These are phyloP conservation scores for Percopsis omiscomaycus DNA, from an alignment of 2,797 vertebrate species.

Conservation along the genomic window DNA sequence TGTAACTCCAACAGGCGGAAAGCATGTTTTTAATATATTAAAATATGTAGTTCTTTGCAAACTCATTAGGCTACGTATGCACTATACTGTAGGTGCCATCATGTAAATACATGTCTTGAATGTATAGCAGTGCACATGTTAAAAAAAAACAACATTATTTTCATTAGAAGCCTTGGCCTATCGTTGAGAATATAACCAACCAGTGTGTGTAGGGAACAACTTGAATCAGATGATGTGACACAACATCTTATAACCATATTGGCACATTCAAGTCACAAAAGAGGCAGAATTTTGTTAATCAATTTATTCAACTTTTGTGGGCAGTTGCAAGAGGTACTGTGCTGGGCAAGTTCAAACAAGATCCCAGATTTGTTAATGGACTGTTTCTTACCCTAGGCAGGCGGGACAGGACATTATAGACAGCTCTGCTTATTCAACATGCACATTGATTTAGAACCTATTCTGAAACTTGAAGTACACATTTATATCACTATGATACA, in stretches of 20 bases:
- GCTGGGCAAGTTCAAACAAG: conserved; percentile 11
- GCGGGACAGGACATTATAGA: no score
- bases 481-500: conserved; percentile 20
- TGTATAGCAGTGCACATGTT: background rate
- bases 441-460: background rate
- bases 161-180: no score
- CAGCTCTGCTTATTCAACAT: no score
- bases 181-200: conserved; percentile 6
- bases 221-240: conserved; percentile 24
- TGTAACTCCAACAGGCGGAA: background rate
- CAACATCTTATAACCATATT: conserved; percentile 35
- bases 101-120: conserved; percentile 11
- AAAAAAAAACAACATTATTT: background rate
- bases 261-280: conserved; percentile 53
- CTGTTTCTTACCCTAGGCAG: no score
- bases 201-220: conserved; percentile 22
- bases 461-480: conserved; percentile 16
- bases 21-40: background rate
- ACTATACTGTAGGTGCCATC: conserved; percentile 20
- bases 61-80: conserved; percentile 20
- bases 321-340: conserved; percentile 16
- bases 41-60: conserved; percentile 36
- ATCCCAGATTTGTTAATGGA: no score
- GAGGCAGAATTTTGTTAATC: background rate
- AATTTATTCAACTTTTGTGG: conserved; percentile 1